Percentiles rank a stretch among this genome's conserved stretches.
Conservation (phyloP, 2,113 vertebrate species). For the Catagonus wagneri region DNA sequence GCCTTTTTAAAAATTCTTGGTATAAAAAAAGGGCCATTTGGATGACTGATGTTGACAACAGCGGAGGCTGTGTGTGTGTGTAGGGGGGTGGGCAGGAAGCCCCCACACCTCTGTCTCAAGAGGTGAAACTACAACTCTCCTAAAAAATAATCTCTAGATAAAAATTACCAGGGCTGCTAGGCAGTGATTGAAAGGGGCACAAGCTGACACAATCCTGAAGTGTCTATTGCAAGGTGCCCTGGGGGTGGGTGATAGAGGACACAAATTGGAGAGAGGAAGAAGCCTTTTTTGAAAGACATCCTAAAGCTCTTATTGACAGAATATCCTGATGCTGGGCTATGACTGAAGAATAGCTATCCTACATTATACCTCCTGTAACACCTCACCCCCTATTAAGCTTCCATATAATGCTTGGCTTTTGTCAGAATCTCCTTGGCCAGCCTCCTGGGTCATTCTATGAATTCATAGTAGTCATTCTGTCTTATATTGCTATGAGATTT, state of each 20-base stretch:
- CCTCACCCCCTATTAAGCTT: neutral
- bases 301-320: neutral
- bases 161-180: neutral
- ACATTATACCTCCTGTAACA: rapidly evolving
- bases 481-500: neutral
- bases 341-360: neutral
- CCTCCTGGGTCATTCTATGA: neutral
- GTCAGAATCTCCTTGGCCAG: neutral
- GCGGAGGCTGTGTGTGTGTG: neutral
- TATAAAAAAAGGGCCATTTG: neutral
- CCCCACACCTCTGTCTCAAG: neutral
- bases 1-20: too few relatives aligned
- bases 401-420: neutral
- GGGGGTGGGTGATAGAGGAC: rapidly evolving
- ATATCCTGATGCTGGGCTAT: too few relatives aligned
- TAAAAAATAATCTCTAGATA: rapidly evolving
- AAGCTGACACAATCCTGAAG: neutral
- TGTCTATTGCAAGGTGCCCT: rapidly evolving
- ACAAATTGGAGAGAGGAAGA: neutral
- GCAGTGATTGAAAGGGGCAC: rapidly evolving
- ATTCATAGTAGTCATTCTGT: neutral
- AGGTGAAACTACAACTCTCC: neutral
- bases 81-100: neutral
- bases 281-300: neutral
- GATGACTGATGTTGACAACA: neutral